phyloP scores from a whole-genome alignment of 2,113 vertebrate species.

The Ceyx margarethae region DNA sequence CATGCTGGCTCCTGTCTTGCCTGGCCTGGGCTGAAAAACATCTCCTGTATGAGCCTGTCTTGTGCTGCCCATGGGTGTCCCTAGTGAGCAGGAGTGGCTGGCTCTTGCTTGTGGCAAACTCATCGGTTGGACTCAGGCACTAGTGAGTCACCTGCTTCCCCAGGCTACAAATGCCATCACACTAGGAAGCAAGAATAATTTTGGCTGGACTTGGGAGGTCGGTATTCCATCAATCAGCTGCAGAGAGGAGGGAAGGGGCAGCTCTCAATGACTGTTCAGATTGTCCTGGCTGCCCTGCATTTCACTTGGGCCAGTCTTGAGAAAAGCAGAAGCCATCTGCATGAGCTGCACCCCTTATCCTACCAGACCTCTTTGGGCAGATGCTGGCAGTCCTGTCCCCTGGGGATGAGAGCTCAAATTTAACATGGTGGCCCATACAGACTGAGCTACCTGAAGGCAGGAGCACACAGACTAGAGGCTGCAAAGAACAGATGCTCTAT shows the following conservation, averaged over 20 bases:
- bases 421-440: neutral
- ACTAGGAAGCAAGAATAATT: neutral
- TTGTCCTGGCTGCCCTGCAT: neutral
- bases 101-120: neutral
- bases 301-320: neutral
- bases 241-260: neutral
- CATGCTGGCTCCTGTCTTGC: neutral
- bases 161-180: fast-evolving
- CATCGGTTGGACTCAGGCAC: neutral
- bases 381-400: neutral
- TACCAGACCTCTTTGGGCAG: neutral
- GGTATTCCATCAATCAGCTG: neutral
- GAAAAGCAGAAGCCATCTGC: neutral
- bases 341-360: neutral
- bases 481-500: neutral
- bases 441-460: neutral
- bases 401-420: neutral
- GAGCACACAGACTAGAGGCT: neutral
- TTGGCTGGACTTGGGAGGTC: neutral
- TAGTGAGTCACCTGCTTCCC: neutral
- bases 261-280: neutral
- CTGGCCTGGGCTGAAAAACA: neutral
- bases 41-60: neutral
- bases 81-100: neutral
- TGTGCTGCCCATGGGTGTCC: neutral